Evolutionary conservation across 2,113 vertebrate species (phyloP).

Genomic region (Taxidea taxus): DNA sequence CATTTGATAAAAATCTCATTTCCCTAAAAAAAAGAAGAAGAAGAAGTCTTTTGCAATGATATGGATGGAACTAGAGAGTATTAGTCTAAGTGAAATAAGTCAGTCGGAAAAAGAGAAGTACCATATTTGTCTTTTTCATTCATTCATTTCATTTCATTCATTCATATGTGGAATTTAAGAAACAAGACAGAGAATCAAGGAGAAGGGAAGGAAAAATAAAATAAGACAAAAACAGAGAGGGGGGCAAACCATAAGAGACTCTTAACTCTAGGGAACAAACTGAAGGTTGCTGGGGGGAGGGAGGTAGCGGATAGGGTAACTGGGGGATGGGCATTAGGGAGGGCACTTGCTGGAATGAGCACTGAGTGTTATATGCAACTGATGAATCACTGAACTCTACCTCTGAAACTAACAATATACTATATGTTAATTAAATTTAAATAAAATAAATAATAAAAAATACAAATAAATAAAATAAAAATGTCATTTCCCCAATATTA

Average conservation of each 20-base stretch:
- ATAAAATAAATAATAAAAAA: not conserved
- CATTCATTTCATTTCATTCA: not conserved
- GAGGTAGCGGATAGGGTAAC: not conserved
- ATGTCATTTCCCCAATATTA: not conserved
- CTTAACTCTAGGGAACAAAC: not conserved
- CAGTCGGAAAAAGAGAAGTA: not conserved
- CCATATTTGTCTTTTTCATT: not conserved
- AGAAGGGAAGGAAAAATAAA: not conserved
- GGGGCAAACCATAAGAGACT: not conserved
- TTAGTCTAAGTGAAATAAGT: not conserved
- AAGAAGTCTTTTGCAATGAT: not conserved
- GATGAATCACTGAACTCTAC: not conserved
- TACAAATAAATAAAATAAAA: not conserved
- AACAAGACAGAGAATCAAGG: not conserved
- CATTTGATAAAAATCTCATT: constrained; percentile 32
- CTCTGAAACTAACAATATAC: not conserved
- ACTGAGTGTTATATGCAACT: not conserved
- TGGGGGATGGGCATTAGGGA: not conserved
- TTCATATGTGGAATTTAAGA: not conserved
- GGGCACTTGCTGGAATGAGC: not conserved
- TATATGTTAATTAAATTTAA: not conserved
- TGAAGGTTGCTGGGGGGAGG: not conserved
- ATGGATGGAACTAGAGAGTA: not conserved
- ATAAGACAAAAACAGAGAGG: not conserved
- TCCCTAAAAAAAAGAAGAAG: not conserved